Percentiles rank a stretch among this genome's conserved stretches.
Conservation (phyloP, 2,888 invertebrate species). For the Pollenia griseotomentosa region DNA sequence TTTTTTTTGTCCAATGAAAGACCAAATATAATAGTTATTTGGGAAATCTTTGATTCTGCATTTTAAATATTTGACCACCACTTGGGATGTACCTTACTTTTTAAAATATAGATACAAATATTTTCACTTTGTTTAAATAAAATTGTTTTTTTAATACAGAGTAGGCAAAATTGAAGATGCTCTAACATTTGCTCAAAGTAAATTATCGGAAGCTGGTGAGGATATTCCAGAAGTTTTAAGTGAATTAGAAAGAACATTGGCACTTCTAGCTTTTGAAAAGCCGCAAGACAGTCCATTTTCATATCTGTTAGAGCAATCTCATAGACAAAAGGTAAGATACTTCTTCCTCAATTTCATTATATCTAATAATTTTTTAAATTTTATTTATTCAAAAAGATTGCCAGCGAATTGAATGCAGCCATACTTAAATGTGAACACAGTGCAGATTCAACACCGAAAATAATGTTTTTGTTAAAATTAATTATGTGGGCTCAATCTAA, state of each 20-base stretch:
- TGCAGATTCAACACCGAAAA: conserved; percentile 94
- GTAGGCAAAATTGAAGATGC: conserved; percentile 93
- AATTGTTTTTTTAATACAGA: conserved; percentile 79
- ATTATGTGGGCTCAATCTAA: conserved; percentile 98
- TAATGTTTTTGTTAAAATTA: conserved; percentile 95
- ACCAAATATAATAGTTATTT: too few species aligned
- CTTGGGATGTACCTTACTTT: too few species aligned
- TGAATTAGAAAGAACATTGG: conserved; percentile 96
- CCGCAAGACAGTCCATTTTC: conserved; percentile 97
- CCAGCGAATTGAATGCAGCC: conserved; percentile 98
- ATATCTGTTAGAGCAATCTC: conserved; percentile 95
- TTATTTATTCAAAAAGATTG: conserved; percentile 87
- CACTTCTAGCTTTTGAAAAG: conserved; percentile 97
- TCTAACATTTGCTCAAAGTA: conserved; percentile 93
- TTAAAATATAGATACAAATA: too few species aligned
- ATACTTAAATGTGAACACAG: conserved; percentile 97
- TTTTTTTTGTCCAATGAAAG: too few species aligned
- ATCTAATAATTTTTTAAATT: conserved; percentile 40
- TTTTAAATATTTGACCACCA: too few species aligned
- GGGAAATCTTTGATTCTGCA: too few species aligned
- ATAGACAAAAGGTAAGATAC: conserved; percentile 97
- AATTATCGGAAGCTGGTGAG: conserved; percentile 93
- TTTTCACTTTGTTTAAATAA: background rate
- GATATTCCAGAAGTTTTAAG: conserved; percentile 88
- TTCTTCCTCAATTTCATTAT: background rate